Evolutionary conservation across 2,888 invertebrate species (phyloP).

Genomic region (Molanna angustata): DNA sequence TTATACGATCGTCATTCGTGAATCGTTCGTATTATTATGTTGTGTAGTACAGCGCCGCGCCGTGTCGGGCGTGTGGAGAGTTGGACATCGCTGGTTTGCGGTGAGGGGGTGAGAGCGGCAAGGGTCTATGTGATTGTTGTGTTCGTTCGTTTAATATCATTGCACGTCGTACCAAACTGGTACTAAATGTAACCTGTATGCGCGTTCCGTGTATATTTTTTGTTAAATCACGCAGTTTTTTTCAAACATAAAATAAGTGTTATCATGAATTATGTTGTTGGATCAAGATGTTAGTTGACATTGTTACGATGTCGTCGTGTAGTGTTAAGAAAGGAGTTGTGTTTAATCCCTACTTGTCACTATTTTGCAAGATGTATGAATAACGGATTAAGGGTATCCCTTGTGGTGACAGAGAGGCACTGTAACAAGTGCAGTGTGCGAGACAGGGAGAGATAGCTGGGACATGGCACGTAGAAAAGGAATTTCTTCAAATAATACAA

Average conservation of each 20-base stretch:
- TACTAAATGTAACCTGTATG: conserved; percentile 28
- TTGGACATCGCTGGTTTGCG: conserved; percentile 25
- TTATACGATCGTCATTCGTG: conserved; percentile 15
- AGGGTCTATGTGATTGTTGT: conserved; percentile 28
- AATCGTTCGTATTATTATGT: conserved; percentile 19
- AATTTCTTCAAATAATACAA: conserved; percentile 28
- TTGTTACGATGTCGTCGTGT: conserved; percentile 24
- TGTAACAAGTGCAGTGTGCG: conserved; percentile 24
- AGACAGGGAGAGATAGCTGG: conserved; percentile 23
- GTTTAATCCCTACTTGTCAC: conserved; percentile 21
- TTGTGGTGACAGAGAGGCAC: conserved; percentile 27
- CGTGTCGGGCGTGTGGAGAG: conserved; percentile 36
- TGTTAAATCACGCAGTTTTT: conserved; percentile 28
- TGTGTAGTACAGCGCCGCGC: conserved; percentile 17
- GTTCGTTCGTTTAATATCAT: conserved; percentile 12
- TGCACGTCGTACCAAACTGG: conserved; percentile 18
- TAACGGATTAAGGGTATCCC: conserved; percentile 31
- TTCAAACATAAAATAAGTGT: conserved; percentile 16
- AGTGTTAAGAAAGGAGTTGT: conserved; percentile 25
- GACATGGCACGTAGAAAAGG: conserved; percentile 31
- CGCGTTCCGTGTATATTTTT: conserved; percentile 27
- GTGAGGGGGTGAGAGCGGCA: conserved; percentile 16
- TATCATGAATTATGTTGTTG: conserved; percentile 20
- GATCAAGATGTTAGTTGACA: conserved; percentile 20
- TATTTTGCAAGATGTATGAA: conserved; percentile 32